A percentile compares a stretch with the other conserved stretches of the same genome.
These are phyloP conservation scores for Seladonia tumulorum DNA, from an alignment of 2,888 invertebrate genomes.

Conservation along the genomic window DNA sequence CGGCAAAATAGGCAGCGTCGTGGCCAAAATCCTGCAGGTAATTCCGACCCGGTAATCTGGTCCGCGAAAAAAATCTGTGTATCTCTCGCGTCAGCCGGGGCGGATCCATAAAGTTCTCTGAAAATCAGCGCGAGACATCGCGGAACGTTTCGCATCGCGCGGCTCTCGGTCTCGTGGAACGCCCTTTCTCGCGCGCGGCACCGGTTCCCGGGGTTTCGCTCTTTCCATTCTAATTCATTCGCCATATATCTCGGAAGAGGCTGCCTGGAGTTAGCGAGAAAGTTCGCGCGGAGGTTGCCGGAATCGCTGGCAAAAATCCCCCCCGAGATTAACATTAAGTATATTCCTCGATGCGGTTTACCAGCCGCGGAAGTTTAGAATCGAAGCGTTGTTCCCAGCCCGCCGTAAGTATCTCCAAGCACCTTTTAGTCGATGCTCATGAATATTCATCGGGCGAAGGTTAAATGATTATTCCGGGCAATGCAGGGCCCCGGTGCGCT, in stretches of 20 bases:
- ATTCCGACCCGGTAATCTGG: background rate
- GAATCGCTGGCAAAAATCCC: conserved; percentile 22
- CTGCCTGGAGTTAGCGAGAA: background rate
- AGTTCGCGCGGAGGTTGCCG: background rate
- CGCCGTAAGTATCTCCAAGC: conserved; percentile 39
- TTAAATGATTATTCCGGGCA: conserved; percentile 62
- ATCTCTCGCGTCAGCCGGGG: background rate
- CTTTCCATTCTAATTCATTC: conserved; percentile 16
- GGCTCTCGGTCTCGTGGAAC: background rate
- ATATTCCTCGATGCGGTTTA: conserved; percentile 45
- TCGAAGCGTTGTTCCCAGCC: conserved; percentile 24
- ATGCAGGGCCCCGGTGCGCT: conserved; percentile 37
- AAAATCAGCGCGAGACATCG: background rate
- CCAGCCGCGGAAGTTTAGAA: conserved; percentile 40
- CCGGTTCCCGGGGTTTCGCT: background rate
- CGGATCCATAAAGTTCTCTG: conserved; percentile 4
- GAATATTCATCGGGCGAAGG: conserved; percentile 54
- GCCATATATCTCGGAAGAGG: conserved; percentile 10
- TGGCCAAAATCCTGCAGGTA: background rate
- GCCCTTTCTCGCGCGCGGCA: background rate
- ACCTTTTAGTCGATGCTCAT: conserved; percentile 57
- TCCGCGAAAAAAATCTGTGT: background rate
- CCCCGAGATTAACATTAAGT: conserved; percentile 51
- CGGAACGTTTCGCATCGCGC: background rate
- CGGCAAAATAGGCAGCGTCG: background rate